A percentile compares a stretch with the other conserved stretches of the same genome.
phyloP scores from a whole-genome alignment of 2,797 vertebrate genomes.

The Cossypha polioptera region DNA sequence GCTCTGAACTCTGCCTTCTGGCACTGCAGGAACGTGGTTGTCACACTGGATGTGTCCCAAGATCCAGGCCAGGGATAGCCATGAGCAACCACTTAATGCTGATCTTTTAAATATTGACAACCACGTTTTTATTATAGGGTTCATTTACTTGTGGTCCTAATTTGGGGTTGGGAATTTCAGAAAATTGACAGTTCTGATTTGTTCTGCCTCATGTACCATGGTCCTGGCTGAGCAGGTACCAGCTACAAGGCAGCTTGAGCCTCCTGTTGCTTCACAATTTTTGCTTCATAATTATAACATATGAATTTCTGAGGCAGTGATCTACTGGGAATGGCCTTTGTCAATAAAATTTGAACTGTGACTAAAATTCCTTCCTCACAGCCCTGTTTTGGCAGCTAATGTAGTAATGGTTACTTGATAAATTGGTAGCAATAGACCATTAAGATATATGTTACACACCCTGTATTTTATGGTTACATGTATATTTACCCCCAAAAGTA shows the following conservation, averaged over 20 bases:
- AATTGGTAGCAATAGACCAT: background rate
- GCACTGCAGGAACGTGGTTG: background rate
- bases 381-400: background rate
- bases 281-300: background rate
- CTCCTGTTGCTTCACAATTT: background rate
- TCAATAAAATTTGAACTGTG: background rate
- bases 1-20: background rate
- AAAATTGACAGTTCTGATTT: background rate
- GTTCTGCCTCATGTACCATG: background rate
- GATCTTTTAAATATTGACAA: conserved; percentile 12
- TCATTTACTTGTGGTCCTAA: conserved; percentile 6
- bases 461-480: background rate
- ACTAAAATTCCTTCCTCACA: background rate
- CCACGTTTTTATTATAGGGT: background rate
- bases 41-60: background rate
- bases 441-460: background rate
- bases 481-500: background rate
- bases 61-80: background rate
- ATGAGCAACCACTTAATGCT: background rate
- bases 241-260: background rate
- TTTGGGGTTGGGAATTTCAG: background rate
- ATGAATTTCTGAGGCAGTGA: background rate
- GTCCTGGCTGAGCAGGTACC: background rate
- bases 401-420: background rate
- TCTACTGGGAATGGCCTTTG: background rate